phyloP scores from a whole-genome alignment of 2,888 invertebrate genomes.

The Dione juno region DNA sequence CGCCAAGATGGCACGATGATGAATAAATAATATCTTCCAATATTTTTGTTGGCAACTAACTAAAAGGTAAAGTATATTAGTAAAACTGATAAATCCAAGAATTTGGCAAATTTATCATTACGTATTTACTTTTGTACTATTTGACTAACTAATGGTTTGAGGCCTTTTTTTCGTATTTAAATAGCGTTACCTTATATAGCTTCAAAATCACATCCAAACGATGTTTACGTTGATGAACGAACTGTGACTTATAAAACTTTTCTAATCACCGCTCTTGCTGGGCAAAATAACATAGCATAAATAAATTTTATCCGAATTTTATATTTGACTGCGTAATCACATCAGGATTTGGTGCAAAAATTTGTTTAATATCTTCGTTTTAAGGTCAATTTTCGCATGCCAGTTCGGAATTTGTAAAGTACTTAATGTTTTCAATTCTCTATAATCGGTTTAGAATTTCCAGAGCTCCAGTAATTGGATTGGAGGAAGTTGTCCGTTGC shows the following conservation, averaged over 20 bases:
- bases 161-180: neutral
- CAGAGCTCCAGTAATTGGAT: constrained; percentile 82
- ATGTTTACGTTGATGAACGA: constrained; percentile 60
- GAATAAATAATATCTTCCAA: neutral
- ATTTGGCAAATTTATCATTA: constrained; percentile 5
- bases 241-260: constrained; percentile 77
- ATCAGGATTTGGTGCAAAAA: constrained; percentile 53
- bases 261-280: constrained; percentile 71
- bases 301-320: constrained; percentile 77
- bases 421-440: constrained; percentile 83
- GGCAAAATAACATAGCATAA: constrained; percentile 73
- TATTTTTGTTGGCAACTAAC: neutral
- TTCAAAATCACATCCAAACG: constrained; percentile 49
- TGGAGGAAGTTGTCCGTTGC: constrained; percentile 70
- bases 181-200: constrained; percentile 13
- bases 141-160: constrained; percentile 9
- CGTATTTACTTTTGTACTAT: neutral
- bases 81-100: neutral
- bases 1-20: no score
- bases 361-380: constrained; percentile 54
- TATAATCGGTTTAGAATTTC: constrained; percentile 84
- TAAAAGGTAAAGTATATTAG: neutral
- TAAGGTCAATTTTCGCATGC: constrained; percentile 65
- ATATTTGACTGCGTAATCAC: constrained; percentile 76
- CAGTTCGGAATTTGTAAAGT: constrained; percentile 70